Base-by-base conservation (phyloP, 2,888 invertebrate genomes). In the Shargacucullia verbasci region DNA sequence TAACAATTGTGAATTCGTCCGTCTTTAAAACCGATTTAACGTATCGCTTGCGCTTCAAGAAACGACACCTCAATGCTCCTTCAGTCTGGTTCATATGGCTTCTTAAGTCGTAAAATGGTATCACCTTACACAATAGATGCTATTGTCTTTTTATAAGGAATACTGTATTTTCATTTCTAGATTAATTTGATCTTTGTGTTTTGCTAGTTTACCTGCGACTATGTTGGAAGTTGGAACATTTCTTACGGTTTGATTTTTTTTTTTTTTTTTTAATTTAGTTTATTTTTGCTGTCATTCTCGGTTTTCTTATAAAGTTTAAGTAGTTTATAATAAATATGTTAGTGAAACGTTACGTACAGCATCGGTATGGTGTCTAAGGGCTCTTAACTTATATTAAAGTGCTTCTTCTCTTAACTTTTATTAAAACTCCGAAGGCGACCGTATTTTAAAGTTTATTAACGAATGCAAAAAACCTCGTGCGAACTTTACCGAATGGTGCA, bases 21-120 rank as follows among this genome's bases (percentile, higher is more conserved):
- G 74, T 76, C 76, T 59, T 58, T 59, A 57, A 70, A 67, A 71
- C 58, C 58, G 79, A 82, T 85, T 84, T 85, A 81, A 82, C 77
- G 84, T 87, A 85, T 86, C 82, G 81, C 78, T 86, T 84, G 85
- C 86, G 82, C 84, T 88, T 74, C 87, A 84, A 80, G 85, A 88
- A 87, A 85, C 84, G 87, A 91, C 92, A 90, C 91, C 87, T 90
- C 83, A 85, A 85, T 87, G 86, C 85, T 85, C 82, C 79, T 82
- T 76, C 82, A 79, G 83, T 82, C 86, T 84, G 80, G 83, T 82
- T 86, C 79, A 74, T 91, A 90, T 73, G 93, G 92, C 90, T 93
- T 93, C 93, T 83, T 89, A 90, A 93, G 92, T 92, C 90, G 91
- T 92, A 90, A 88, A 90, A 90, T 81, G 81, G 88, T 91, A 90